phyloP scores from a whole-genome alignment of 2,113 vertebrate species.

The Neoarius graeffei region DNA sequence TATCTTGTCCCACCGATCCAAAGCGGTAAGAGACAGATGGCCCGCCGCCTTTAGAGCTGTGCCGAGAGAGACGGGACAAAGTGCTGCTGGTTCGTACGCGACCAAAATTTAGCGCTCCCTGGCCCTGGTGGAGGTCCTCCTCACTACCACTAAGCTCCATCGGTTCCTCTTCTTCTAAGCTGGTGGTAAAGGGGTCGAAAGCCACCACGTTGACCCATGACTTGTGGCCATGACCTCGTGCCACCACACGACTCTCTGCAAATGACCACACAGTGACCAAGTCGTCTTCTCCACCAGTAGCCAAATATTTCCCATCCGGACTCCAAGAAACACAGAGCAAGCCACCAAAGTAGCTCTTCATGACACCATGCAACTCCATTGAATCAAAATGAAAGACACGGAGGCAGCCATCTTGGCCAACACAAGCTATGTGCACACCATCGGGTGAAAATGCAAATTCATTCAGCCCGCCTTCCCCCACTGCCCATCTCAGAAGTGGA shows the following conservation, averaged over 20 bases:
- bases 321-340: constrained; percentile 92
- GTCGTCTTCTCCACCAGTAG: constrained; percentile 88
- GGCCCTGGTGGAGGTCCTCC: constrained; percentile 74
- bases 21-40: constrained; percentile 84
- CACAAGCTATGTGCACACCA: constrained; percentile 86
- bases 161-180: constrained; percentile 77
- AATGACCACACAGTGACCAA: constrained; percentile 93
- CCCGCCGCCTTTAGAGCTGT: constrained; percentile 72
- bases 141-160: constrained; percentile 75
- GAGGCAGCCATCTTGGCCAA: constrained; percentile 88
- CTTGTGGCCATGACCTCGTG: constrained; percentile 88
- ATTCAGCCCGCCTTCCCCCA: constrained; percentile 86
- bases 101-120: constrained; percentile 67
- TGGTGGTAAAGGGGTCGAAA: constrained; percentile 85
- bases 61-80: constrained; percentile 79
- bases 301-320: constrained; percentile 87
- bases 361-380: constrained; percentile 88
- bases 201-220: constrained; percentile 94
- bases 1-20: constrained; percentile 90
- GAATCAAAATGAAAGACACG: constrained; percentile 89
- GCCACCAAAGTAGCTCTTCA: constrained; percentile 94
- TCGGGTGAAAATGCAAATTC: constrained; percentile 91
- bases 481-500: constrained; percentile 85
- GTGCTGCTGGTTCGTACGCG: constrained; percentile 79
- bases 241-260: constrained; percentile 83